A percentile compares a stretch with the other conserved stretches of the same genome.
Conservation (phyloP, 2,888 invertebrate species). For the Imbricaverruca yamaguchii region DNA sequence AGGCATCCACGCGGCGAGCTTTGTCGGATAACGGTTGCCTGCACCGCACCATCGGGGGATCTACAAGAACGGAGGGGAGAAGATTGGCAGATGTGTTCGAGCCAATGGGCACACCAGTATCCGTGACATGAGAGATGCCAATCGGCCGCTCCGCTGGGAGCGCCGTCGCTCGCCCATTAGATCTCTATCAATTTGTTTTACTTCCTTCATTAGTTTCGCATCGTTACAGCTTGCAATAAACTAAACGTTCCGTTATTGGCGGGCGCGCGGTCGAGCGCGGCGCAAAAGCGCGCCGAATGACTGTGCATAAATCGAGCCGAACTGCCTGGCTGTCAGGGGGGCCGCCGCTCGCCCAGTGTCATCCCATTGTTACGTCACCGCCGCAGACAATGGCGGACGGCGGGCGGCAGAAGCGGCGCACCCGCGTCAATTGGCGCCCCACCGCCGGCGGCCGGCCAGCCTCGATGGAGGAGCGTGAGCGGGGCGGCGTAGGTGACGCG, state of each 20-base stretch:
- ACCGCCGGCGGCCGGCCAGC: background rate
- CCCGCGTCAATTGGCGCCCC: background rate
- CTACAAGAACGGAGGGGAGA: background rate
- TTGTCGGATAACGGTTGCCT: background rate
- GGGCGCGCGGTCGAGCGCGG: background rate
- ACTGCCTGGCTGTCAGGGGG: background rate
- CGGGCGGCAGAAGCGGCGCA: background rate
- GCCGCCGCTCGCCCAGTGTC: background rate
- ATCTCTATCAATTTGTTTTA: background rate
- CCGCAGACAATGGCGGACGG: background rate
- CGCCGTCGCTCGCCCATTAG: background rate
- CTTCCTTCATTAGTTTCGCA: conserved; percentile 15
- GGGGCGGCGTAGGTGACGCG: background rate
- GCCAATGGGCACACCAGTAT: background rate
- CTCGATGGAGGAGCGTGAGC: background rate
- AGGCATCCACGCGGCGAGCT: background rate
- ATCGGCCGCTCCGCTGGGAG: background rate
- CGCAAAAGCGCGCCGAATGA: background rate
- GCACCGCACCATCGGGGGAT: background rate
- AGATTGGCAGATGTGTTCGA: background rate
- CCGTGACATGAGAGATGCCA: conserved; percentile 9
- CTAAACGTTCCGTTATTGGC: background rate
- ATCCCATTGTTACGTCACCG: conserved; percentile 14
- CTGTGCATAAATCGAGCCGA: background rate
- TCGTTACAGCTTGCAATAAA: conserved; percentile 20